Evolutionary conservation across 2,888 invertebrate species (phyloP), one percentile per base, ranked within the genome.

Genomic region (Epistrophe grossulariae): DNA sequence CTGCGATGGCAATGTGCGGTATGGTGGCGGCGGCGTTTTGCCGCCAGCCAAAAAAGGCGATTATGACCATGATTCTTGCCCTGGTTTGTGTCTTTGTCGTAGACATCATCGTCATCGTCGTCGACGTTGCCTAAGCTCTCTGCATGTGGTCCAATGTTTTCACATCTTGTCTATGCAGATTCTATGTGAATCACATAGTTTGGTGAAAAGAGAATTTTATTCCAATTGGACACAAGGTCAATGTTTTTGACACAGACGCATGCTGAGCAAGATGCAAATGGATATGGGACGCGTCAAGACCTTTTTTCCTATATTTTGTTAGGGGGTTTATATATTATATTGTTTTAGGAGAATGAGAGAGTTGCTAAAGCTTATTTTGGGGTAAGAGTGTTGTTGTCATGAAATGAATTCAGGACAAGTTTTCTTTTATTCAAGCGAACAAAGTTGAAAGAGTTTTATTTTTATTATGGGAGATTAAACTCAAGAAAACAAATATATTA

Each of bases 171-270:
- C 71, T 79, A 45, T 70, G 70, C 40, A 52, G 70, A 70, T 70
- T 52, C 38, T 24, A 50, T 68, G 24, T 24, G 35, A 68, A 38
- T 68, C 68, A 68, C 40, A 60, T 43, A 8, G n/a, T 38, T 50
- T 50, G 4, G 4, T 15, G 50, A 38, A 40, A 43, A 10, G 45
- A 40, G 28, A n/a, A 43, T 64, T 70, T 57, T 43, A 81, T 70
- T 66, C 38, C 50, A 81, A 64, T 76, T 57, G 81, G 78, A 73
- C 72, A 73, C 84, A 81, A 85, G 84, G 84, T 85, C 84, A 85
- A 78, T 85, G 84, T 78, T 85, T 85, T 66, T 85, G 81, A 85
- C 84, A 85, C 81, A 85, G 84, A 78, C 81, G 77, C 84, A 82
- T 78, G 84, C 81, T 81, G 84, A 55, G 81, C 66, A 35, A 24